Evolutionary conservation across 37 sponge, comb jelly and placozoan genomes (phyloP), one percentile per base, ranked within the genome.

Genomic region (Beroe forskalii): DNA sequence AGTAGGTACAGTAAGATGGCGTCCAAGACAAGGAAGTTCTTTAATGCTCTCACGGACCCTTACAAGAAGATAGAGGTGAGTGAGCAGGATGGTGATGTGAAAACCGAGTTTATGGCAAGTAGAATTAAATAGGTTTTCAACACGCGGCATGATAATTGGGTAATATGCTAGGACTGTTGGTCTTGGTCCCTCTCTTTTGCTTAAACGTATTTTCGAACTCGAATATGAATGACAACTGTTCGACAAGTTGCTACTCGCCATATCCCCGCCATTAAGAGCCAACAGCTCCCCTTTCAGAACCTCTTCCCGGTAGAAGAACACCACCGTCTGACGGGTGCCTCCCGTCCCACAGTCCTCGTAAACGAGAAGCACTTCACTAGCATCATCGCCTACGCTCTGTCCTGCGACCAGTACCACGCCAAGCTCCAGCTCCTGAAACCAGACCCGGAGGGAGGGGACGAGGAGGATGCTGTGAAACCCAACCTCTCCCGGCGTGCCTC

Each of bases 281-380:
- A 48, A 48, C 55, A 48, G 24, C 4, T 63, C 72, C 39, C 38
- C n/a, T n/a, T 38, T 43, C 86, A 80, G 86, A 23, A 35, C 1
- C 86, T 80, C 38, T 80, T 80, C 86, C 86, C 86, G 24, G 23
- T 44, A 25, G 86, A 80, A 44, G 86, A 80, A 43, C 86, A 80
- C 28, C 86, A 80, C 86, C 86, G 40, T 41, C 25, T 80, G 1
- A 80, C 86, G 19, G 86, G 60, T 6, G 48, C 55, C 1, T 41
- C 86, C 24, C 86, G 60, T 17, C 86, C 86, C 27, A 48, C 60
- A 22, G 86, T 80, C 86, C 55, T 80, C 4, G 93, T 98, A 37
- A 95, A 94, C 80, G 99, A 98, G 92, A 94, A 93, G 40, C 97
- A 98, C 91, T 96, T 97, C 0, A 94, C 95, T 36, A 95, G 97